These are phyloP conservation scores for Cottus gobio DNA, from an alignment of 2,113 vertebrate species.

Conservation along the genomic window DNA sequence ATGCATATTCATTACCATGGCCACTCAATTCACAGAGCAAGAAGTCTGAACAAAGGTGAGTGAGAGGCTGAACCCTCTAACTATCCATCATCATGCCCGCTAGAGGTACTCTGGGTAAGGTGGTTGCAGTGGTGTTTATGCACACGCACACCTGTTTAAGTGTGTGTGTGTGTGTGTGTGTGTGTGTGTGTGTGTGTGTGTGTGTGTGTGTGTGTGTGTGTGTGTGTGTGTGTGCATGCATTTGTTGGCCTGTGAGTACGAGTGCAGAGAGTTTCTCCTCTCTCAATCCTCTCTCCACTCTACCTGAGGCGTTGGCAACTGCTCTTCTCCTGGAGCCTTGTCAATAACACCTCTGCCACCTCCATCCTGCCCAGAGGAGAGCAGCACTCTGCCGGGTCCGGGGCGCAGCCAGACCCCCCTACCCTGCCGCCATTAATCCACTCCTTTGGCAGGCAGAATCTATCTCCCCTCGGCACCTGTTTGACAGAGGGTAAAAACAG, in stretches of 20 bases:
- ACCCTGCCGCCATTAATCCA: slow-evolving; percentile 81
- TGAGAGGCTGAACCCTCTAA: slow-evolving; percentile 57
- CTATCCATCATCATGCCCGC: slow-evolving; percentile 58
- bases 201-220: neutral
- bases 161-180: neutral
- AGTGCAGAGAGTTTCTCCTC: slow-evolving; percentile 36
- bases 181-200: neutral
- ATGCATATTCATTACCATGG: slow-evolving; percentile 71
- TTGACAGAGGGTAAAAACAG: slow-evolving; percentile 85
- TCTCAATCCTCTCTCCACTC: slow-evolving; percentile 47
- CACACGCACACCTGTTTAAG: neutral
- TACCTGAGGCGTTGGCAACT: slow-evolving; percentile 57
- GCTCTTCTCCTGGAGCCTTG: slow-evolving; percentile 58
- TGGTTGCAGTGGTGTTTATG: slow-evolving; percentile 8
- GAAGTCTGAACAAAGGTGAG: slow-evolving; percentile 67
- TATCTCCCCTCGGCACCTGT: slow-evolving; percentile 82
- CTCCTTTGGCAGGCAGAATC: slow-evolving; percentile 81
- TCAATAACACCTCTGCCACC: slow-evolving; percentile 72
- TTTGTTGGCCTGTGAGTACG: slow-evolving; percentile 9
- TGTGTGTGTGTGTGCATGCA: neutral
- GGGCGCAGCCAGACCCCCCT: slow-evolving; percentile 27
- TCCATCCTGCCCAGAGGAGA: slow-evolving; percentile 66
- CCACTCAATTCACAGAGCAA: slow-evolving; percentile 59
- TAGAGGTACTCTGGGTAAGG: slow-evolving; percentile 30
- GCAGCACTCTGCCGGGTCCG: slow-evolving; percentile 48